Evolutionary conservation across 2,888 invertebrate species (phyloP), one percentile per base, ranked within the genome.

Genomic region (Agapostemon virescens): DNA sequence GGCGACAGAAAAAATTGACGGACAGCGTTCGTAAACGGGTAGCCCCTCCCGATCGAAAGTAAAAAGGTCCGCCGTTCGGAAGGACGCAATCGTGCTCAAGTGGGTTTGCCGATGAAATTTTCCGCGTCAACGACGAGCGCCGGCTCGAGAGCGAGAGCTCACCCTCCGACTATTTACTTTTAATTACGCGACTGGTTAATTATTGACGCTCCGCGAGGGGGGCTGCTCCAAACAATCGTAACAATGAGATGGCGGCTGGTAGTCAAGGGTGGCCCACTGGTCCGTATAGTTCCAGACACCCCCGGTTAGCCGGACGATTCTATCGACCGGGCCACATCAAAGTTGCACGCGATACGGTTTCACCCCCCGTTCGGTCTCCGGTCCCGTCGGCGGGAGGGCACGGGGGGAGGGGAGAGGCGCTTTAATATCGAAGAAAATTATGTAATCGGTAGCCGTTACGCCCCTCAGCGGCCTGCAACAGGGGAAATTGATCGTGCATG

Each of bases 381-480:
- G 58, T 17, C 45, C 30, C 20, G 58, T 5, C 69, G 74, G 76
- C 77, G 13, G 71, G 83, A 83, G 88, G 86, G 86, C 85, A n/a
- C n/a, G n/a, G n/a, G n/a, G n/a, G n/a, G n/a, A n/a, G n/a, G n/a
- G n/a, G 89, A 87, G 87, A 83, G 86, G 85, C 85, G 88, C 90
- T 91, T 91, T 90, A 89, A 90, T 91, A 90, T 91, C 89, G 88
- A 89, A 91, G 90, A 90, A 91, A 92, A 92, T 91, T 90, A 90
- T 90, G 91, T 90, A 90, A 91, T 91, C 91, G 90, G 89, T 88
- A 88, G 89, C 87, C 86, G 85, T 86, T 85, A 86, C 85, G 84
- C 86, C 86, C 78, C 77, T 74, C 73, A 69, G 66, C 33, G 58
- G 38, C 30, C n/a, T 40, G 71, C 38, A 63, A 49, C 69, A 75